These are phyloP conservation scores for Etheostoma spectabile DNA, from an alignment of 2,113 vertebrate genomes.

Conservation along the genomic window DNA sequence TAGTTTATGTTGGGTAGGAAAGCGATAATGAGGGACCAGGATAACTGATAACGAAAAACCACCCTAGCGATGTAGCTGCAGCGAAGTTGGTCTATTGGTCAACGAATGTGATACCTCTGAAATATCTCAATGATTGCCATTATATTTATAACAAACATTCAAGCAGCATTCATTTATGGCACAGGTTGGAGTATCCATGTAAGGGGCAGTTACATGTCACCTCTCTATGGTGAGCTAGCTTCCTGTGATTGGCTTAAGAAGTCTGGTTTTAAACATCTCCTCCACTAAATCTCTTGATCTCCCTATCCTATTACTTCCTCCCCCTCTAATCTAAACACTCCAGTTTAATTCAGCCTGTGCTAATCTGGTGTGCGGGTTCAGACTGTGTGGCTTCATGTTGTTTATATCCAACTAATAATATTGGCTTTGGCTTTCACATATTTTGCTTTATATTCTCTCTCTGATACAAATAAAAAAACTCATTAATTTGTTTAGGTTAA, in stretches of 20 bases:
- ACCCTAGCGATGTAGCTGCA: background rate
- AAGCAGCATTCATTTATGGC: no score
- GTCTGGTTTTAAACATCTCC: conserved; percentile 19
- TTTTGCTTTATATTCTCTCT: background rate
- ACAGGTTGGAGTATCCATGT: background rate
- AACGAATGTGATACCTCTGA: background rate
- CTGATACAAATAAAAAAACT: background rate
- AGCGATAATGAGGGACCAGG: background rate
- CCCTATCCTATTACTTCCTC: conserved; percentile 54
- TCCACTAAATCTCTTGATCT: conserved; percentile 49
- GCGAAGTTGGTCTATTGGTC: background rate
- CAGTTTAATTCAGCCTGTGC: conserved; percentile 16
- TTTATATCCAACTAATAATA: conserved; percentile 11
- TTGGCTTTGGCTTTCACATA: background rate
- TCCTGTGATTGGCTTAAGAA: conserved; percentile 21
- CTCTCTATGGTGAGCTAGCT: background rate
- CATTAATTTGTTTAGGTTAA: background rate
- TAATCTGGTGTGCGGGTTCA: conserved; percentile 44
- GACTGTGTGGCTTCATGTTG: background rate
- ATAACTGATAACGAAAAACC: background rate
- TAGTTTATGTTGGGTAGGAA: conserved; percentile 1
- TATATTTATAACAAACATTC: background rate
- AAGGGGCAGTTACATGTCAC: background rate
- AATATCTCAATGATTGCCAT: background rate
- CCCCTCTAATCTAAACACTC: conserved; percentile 27